A percentile compares a stretch with the other conserved stretches of the same genome.
These are phyloP conservation scores for Silurus aristotelis DNA, from an alignment of 2,797 vertebrate species.

Conservation along the genomic window DNA sequence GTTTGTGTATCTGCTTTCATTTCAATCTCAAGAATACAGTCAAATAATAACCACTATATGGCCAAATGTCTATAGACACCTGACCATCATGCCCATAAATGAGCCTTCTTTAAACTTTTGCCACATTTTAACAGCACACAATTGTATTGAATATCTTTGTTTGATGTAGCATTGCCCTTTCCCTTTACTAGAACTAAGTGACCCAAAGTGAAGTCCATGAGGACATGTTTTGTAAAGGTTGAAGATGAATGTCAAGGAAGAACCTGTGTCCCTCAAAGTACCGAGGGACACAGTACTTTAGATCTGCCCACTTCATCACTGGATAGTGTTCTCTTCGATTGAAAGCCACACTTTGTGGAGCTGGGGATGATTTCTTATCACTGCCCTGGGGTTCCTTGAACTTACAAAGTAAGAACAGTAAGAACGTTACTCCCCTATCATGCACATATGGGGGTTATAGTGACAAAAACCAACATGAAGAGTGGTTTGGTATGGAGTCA, in stretches of 20 bases:
- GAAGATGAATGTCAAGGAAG: neutral
- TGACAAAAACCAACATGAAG: neutral
- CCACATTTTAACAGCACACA: neutral
- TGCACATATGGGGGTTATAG: neutral
- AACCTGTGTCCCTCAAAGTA: neutral
- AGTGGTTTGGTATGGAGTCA: neutral
- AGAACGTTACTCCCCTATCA: neutral
- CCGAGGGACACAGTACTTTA: too few relatives aligned
- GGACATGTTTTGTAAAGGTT: neutral
- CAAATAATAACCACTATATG: neutral
- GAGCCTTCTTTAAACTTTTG: neutral
- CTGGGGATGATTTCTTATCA: too few relatives aligned
- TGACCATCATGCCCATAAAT: neutral
- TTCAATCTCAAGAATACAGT: neutral
- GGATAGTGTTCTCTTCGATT: too few relatives aligned
- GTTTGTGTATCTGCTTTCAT: neutral
- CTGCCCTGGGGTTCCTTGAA: too few relatives aligned
- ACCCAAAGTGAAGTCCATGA: neutral
- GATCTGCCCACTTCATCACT: too few relatives aligned
- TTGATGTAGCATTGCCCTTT: neutral
- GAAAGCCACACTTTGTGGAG: too few relatives aligned
- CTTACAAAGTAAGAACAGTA: too few relatives aligned
- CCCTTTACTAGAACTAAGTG: neutral
- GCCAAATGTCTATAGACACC: neutral
- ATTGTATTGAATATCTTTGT: neutral